Evolutionary conservation across 2,797 vertebrate genomes (phyloP), one percentile per base, ranked within the genome.

Genomic region (Pipistrellus pygmaeus): DNA sequence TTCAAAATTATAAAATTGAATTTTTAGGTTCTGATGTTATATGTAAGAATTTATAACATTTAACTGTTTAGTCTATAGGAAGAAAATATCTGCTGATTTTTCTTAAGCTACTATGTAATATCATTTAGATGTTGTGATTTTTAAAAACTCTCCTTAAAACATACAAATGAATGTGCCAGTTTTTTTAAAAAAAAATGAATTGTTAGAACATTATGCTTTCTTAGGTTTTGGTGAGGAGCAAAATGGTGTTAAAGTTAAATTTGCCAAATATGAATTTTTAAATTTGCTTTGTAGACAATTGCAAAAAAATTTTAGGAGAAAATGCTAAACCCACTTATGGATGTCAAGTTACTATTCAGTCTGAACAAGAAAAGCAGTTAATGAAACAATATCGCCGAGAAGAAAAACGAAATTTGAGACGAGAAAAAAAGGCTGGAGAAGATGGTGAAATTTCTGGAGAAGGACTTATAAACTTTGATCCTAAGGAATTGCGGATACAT

Each of bases 311-410:
- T 88, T 93, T 98, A 69, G 98, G 98, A 21, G 99, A 99, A 96
- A 98, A 97, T 91, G 93, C 98, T 91, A 98, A 98, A 95, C 99
- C 99, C 25, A 98, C 97, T 96, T 99, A 98, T 51, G 99, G 99
- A 60, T 99, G 99, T 98, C 99, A 99, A 99, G 99, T 99, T 96
- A 99, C 98, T 97, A 99, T 99, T 98, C 99, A 99, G 15, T 99
- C 99, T 75, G 99, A 99, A 98, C 99, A 99, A 98, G 99, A 99
- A 98, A 99, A 98, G 83, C 98, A 99, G 97, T 98, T 99, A 98
- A 98, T 99, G 98, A 99, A 99, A 98, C 98, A 99, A 1, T 99
- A 98, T 98, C 99, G 99, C 51, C 98, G 99, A 78, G 99, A 99
- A 97, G 99, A 99, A 98, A 99, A 99, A 98, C 98, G 98, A 76